phyloP scores from a whole-genome alignment of 2,797 vertebrate species.

The Gorsachius magnificus region DNA sequence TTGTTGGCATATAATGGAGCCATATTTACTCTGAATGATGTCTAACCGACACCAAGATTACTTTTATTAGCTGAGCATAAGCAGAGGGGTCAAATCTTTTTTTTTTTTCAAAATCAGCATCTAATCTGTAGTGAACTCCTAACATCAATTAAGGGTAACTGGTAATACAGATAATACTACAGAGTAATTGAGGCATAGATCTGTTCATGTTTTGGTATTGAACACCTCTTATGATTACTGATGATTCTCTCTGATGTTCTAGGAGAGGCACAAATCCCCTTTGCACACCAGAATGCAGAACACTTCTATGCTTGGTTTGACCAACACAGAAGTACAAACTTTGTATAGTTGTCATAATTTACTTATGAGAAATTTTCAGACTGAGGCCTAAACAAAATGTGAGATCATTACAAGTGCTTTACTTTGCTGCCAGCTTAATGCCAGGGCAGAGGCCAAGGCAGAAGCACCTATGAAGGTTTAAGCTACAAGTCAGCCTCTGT shows the following conservation, averaged over 20 bases:
- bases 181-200: not conserved
- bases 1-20: not conserved
- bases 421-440: not conserved
- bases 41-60: not conserved
- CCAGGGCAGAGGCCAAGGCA: not conserved
- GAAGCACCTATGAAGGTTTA: not conserved
- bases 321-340: not conserved
- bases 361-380: not conserved
- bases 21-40: not conserved
- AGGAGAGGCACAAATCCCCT: not conserved
- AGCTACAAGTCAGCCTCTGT: not conserved
- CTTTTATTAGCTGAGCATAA: not conserved
- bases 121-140: not conserved
- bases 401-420: not conserved
- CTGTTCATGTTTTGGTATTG: not conserved
- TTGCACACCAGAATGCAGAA: not conserved
- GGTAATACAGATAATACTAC: not conserved
- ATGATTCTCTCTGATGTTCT: not conserved
- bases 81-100: accelerated
- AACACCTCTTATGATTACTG: not conserved
- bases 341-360: not conserved
- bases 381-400: not conserved
- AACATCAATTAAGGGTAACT: not conserved
- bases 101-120: not conserved
- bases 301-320: not conserved